Evolutionary conservation across 2,113 vertebrate species (phyloP).

Genomic region (Etheostoma cragini): DNA sequence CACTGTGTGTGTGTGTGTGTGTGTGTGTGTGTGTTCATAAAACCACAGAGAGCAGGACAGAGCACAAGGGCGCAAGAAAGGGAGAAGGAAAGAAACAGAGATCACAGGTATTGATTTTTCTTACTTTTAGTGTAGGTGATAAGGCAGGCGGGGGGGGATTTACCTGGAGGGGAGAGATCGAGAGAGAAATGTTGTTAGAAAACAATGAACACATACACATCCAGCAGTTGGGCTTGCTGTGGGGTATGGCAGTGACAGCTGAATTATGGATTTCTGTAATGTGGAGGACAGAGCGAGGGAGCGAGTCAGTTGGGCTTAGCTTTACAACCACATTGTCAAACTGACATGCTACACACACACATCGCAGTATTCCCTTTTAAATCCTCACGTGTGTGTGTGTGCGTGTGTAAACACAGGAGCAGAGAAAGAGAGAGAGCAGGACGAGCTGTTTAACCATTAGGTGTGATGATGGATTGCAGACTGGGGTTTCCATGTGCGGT

Average conservation of each 20-base stretch:
- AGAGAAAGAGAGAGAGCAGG: not conserved
- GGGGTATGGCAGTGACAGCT: conserved; percentile 66
- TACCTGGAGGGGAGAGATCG: conserved; percentile 63
- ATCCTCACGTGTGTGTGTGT: not conserved
- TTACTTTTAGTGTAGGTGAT: conserved; percentile 74
- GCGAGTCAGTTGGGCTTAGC: conserved; percentile 58
- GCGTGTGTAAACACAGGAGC: not conserved
- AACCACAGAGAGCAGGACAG: conserved; percentile 14
- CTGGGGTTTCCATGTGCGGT: not conserved
- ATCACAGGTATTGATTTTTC: conserved; percentile 77
- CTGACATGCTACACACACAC: conserved; percentile 40
- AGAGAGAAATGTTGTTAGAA: conserved; percentile 68
- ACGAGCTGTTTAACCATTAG: conserved; percentile 10
- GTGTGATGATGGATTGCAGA: not conserved
- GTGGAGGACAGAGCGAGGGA: conserved; percentile 52
- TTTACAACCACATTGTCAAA: conserved; percentile 46
- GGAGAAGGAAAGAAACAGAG: conserved; percentile 42
- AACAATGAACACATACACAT: conserved; percentile 59
- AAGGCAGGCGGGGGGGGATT: conserved; percentile 58
- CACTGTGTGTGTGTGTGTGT: not conserved
- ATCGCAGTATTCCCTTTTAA: conserved; percentile 17
- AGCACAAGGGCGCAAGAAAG: conserved; percentile 8
- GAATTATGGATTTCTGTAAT: conserved; percentile 75
- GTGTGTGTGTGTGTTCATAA: conserved; percentile 7
- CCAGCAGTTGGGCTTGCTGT: conserved; percentile 32